phyloP scores from a whole-genome alignment of 2,113 vertebrate species.

The Leuciscus idus region DNA sequence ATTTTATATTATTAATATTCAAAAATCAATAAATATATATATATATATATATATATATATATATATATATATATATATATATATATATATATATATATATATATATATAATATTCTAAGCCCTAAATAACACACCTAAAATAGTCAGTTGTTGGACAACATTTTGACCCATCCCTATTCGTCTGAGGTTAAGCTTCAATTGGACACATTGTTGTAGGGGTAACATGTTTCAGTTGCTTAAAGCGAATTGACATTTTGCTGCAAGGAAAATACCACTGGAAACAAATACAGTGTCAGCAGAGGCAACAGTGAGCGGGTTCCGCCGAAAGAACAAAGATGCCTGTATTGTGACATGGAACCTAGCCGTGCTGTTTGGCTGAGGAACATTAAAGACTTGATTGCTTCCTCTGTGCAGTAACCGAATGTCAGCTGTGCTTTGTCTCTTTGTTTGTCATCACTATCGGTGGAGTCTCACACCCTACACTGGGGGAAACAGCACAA shows the following conservation, averaged over 20 bases:
- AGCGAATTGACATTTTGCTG: conserved; percentile 32
- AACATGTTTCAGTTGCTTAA: not conserved
- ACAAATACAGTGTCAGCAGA: conserved; percentile 31
- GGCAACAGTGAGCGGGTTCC: conserved; percentile 40
- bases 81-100: too few species aligned
- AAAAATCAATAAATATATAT: too few species aligned
- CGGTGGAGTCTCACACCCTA: conserved; percentile 8
- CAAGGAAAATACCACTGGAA: conserved; percentile 23
- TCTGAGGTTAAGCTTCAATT: not conserved
- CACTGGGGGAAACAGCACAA: conserved; percentile 4
- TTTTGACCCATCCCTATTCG: not conserved
- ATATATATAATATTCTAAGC: too few species aligned
- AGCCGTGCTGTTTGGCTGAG: conserved; percentile 44
- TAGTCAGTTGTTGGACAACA: not conserved
- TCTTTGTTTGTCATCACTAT: conserved; percentile 27
- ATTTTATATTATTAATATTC: too few species aligned
- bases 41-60: too few species aligned
- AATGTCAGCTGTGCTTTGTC: conserved; percentile 39
- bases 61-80: too few species aligned
- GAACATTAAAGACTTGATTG: conserved; percentile 34
- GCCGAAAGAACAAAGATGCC: conserved; percentile 47
- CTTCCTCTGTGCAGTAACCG: conserved; percentile 39
- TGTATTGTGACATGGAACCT: conserved; percentile 54
- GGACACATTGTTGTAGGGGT: not conserved
- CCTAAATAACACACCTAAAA: not conserved